Conservation (phyloP, 2,888 invertebrate species). For the Julus scandinavius region DNA sequence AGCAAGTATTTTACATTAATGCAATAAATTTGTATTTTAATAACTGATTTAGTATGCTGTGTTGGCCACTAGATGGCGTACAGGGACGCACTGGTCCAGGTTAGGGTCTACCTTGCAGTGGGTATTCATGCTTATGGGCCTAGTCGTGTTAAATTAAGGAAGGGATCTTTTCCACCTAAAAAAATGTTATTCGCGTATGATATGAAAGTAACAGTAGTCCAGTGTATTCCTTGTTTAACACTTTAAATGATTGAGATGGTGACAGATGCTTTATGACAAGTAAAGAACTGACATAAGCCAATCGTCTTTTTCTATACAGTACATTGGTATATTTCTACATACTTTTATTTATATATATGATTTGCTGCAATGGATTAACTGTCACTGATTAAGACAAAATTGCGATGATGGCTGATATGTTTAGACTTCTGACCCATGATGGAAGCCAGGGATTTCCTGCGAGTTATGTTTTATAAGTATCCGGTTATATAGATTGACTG, state of each 20-base stretch:
- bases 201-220: neutral
- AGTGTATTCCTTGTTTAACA: neutral
- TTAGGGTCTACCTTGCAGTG: neutral
- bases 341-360: neutral
- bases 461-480: neutral
- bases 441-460: neutral
- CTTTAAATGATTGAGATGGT: neutral
- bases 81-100: neutral
- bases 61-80: conserved; percentile 7
- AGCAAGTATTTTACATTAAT: neutral
- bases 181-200: neutral
- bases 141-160: neutral
- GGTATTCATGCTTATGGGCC: neutral
- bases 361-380: neutral
- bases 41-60: neutral
- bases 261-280: neutral
- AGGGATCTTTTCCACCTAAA: neutral
- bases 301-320: neutral
- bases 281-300: neutral
- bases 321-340: neutral
- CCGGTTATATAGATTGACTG: neutral
- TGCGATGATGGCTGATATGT: neutral
- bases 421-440: neutral
- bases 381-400: neutral
- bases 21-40: neutral